Evolutionary conservation across 2,888 invertebrate genomes (phyloP).

Genomic region (Xylophagus ater): DNA sequence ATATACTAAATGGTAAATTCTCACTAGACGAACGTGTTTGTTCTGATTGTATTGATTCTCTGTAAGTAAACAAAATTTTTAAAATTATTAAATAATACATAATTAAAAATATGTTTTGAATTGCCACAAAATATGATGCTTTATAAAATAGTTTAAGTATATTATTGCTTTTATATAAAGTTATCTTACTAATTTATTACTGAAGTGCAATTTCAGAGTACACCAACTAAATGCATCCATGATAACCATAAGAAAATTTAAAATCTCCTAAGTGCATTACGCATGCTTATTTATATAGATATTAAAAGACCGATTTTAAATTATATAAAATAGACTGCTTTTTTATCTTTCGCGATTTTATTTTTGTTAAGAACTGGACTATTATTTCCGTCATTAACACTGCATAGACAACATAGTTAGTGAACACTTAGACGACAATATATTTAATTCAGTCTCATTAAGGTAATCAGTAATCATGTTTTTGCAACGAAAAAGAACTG

Average conservation of each 20-base stretch:
- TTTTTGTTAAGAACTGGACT: slow-evolving; percentile 10
- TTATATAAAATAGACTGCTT: no score
- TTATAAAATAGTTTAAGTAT: no score
- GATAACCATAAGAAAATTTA: no score
- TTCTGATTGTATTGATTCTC: slow-evolving; percentile 40
- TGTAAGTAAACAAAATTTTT: slow-evolving; percentile 30
- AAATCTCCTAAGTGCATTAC: no score
- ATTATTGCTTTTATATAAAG: no score
- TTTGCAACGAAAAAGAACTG: no score
- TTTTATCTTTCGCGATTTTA: no score
- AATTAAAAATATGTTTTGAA: no score
- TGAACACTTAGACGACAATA: slow-evolving; percentile 9
- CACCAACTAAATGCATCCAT: slow-evolving; percentile 14
- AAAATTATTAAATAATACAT: no score
- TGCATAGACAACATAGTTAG: background rate
- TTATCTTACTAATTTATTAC: slow-evolving; percentile 17
- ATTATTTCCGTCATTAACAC: slow-evolving; percentile 12
- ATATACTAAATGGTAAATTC: slow-evolving; percentile 68
- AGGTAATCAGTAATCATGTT: slow-evolving; percentile 14
- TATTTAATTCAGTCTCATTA: slow-evolving; percentile 8
- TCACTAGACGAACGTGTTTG: slow-evolving; percentile 42
- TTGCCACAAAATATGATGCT: no score
- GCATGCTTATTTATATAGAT: no score
- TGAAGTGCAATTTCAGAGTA: slow-evolving; percentile 12
- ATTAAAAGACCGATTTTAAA: no score